Conservation (phyloP, 2,888 invertebrate species). For the Xestia rhomboidea region DNA sequence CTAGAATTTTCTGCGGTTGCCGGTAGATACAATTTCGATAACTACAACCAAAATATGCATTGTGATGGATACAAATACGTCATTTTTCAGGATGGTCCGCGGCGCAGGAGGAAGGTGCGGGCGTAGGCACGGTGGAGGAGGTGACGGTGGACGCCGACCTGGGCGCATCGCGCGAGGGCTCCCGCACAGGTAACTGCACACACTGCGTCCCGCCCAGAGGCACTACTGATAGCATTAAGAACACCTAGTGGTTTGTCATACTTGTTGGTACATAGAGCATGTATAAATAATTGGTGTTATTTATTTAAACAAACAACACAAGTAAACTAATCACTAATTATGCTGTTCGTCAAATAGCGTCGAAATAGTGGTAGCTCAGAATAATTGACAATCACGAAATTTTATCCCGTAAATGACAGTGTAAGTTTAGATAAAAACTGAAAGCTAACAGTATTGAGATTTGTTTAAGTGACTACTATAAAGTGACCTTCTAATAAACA, state of each 20-base stretch:
- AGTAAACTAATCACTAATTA: too few species aligned
- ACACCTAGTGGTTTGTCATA: not conserved
- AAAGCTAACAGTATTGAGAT: not conserved
- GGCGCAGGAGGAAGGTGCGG: constrained; percentile 84
- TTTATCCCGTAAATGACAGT: too few species aligned
- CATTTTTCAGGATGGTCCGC: constrained; percentile 83
- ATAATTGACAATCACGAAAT: too few species aligned
- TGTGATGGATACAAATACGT: not conserved
- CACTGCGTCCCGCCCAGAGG: not conserved
- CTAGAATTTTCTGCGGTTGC: constrained; percentile 49
- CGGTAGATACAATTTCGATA: not conserved
- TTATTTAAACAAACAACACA: too few species aligned
- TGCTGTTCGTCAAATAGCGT: too few species aligned
- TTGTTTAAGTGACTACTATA: not conserved
- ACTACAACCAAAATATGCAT: not conserved
- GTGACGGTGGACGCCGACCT: constrained; percentile 94
- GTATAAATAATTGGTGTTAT: not conserved
- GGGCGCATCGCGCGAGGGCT: constrained; percentile 96
- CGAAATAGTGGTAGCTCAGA: too few species aligned
- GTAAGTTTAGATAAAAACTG: too few species aligned
- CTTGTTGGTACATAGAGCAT: too few species aligned
- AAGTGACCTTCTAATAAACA: not conserved
- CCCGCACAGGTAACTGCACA: constrained; percentile 93
- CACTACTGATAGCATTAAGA: not conserved
- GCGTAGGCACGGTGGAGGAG: constrained; percentile 85